Conservation (phyloP, 2,113 vertebrate genomes). For the Strix uralensis region DNA sequence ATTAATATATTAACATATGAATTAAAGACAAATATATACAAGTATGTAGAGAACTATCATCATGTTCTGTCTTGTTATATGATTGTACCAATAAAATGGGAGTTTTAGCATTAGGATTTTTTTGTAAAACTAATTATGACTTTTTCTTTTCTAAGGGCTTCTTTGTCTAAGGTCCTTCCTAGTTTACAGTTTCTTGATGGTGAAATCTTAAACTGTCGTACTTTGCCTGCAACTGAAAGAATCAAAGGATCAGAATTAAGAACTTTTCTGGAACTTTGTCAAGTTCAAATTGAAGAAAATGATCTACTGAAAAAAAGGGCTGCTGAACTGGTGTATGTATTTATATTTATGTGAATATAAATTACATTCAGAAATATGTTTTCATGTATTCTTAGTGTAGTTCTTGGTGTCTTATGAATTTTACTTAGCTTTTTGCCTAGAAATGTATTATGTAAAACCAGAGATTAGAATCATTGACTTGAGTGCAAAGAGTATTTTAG, state of each 20-base stretch:
- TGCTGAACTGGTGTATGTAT: conserved; percentile 74
- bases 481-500: neutral
- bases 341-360: neutral
- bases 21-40: neutral
- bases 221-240: conserved; percentile 28
- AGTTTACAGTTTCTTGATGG: conserved; percentile 76
- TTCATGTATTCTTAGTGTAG: neutral
- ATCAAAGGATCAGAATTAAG: conserved; percentile 20
- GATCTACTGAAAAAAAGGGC: conserved; percentile 65
- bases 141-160: conserved; percentile 68
- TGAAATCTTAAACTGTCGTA: conserved; percentile 56
- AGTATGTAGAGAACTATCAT: neutral
- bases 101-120: neutral
- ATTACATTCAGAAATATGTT: neutral
- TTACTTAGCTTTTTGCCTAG: neutral
- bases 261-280: conserved; percentile 80
- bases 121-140: neutral
- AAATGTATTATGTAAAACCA: neutral
- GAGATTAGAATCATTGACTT: neutral
- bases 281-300: conserved; percentile 79
- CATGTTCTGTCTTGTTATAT: neutral
- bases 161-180: conserved; percentile 74
- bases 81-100: neutral
- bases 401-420: neutral
- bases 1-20: neutral